phyloP scores from a whole-genome alignment of 2,113 vertebrate genomes.

The Corythornis madagascariensis region DNA sequence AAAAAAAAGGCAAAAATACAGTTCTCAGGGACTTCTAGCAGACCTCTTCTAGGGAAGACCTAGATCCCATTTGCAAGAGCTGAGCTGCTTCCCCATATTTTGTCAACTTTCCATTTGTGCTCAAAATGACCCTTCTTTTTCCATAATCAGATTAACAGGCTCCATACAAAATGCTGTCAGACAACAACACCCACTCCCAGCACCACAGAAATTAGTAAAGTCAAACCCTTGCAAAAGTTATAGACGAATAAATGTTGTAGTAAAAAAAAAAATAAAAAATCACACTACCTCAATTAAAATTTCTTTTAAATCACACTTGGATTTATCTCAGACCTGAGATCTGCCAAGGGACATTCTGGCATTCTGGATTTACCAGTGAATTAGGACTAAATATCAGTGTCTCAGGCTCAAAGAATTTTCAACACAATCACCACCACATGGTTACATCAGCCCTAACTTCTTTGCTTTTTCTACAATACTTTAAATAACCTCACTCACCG shows the following conservation, averaged over 20 bases:
- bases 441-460: neutral
- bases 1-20: neutral
- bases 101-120: neutral
- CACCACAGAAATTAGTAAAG: fast-evolving
- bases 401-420: neutral
- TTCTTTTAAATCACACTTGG: neutral
- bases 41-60: neutral
- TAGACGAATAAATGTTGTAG: neutral
- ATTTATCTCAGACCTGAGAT: neutral
- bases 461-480: neutral
- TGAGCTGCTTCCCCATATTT: neutral
- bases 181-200: neutral
- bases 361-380: neutral
- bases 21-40: neutral
- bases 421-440: neutral
- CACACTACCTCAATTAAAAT: neutral
- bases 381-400: neutral
- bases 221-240: neutral
- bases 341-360: neutral
- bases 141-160: neutral
- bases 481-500: neutral
- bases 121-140: neutral
- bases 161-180: neutral
- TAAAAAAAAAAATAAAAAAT: neutral
- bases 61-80: neutral